Conservation (phyloP, 1,140 invertebrate genomes). For the Apis cerana region DNA sequence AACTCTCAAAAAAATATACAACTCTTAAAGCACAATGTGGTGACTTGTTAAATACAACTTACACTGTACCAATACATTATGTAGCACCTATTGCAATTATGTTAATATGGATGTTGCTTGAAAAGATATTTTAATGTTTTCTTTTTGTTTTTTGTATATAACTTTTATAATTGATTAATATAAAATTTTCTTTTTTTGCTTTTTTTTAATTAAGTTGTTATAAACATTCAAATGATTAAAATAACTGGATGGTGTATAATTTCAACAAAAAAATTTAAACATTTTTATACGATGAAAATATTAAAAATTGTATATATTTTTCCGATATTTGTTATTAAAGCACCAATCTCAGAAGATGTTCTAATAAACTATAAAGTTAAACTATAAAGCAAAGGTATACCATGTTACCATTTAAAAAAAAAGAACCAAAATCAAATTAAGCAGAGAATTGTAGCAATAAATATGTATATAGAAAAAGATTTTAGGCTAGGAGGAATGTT, state of each 20-base stretch:
- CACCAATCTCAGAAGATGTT: slow-evolving; percentile 24
- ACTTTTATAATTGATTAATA: slow-evolving; percentile 29
- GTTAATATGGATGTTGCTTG: slow-evolving; percentile 76
- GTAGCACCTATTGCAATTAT: slow-evolving; percentile 74
- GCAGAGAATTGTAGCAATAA: slow-evolving; percentile 32
- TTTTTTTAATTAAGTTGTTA: slow-evolving; percentile 23
- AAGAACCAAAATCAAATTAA: slow-evolving; percentile 63
- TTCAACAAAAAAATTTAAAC: slow-evolving; percentile 42
- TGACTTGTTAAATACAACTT: slow-evolving; percentile 73
- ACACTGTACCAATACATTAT: slow-evolving; percentile 78
- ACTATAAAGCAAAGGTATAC: slow-evolving; percentile 5
- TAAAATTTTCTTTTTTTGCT: slow-evolving; percentile 31
- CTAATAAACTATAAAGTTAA: slow-evolving; percentile 10
- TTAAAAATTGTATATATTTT: slow-evolving; percentile 55
- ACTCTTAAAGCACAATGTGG: slow-evolving; percentile 75
- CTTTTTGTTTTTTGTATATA: slow-evolving; percentile 40
- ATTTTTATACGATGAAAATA: slow-evolving; percentile 56
- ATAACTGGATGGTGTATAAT: slow-evolving; percentile 31
- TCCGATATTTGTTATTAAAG: slow-evolving; percentile 36
- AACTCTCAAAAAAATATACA: slow-evolving; percentile 76
- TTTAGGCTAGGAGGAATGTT: slow-evolving; percentile 40
- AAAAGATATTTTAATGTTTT: slow-evolving; percentile 77
- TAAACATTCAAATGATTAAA: background rate
- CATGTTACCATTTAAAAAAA: slow-evolving; percentile 45
- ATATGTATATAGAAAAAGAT: slow-evolving; percentile 53